phyloP scores from a whole-genome alignment of 1,140 invertebrate species.

The Vanessa atalanta region DNA sequence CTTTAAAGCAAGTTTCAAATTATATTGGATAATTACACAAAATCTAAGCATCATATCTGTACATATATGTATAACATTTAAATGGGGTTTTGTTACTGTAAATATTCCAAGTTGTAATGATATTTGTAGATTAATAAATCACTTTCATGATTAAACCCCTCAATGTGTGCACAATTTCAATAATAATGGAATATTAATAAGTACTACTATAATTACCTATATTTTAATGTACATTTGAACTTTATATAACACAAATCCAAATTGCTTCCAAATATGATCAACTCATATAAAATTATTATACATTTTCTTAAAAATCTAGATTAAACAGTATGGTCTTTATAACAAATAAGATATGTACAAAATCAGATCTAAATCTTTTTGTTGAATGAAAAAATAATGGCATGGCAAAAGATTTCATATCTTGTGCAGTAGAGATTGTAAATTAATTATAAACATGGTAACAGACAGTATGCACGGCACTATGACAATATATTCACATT shows the following conservation, averaged over 20 bases:
- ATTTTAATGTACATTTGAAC: too few relatives aligned
- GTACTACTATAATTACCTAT: too few relatives aligned
- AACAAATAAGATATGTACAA: background rate
- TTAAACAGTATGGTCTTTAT: too few relatives aligned
- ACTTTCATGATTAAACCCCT: too few relatives aligned
- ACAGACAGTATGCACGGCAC: slow-evolving; percentile 4
- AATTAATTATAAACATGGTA: slow-evolving; percentile 8
- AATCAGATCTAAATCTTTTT: background rate
- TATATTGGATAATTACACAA: background rate
- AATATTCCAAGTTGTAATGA: background rate
- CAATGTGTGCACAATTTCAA: too few relatives aligned
- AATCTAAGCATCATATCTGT: background rate
- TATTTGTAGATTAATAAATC: too few relatives aligned
- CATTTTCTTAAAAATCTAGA: too few relatives aligned
- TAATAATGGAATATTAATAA: too few relatives aligned
- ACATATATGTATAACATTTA: background rate
- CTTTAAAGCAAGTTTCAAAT: background rate
- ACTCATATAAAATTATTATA: too few relatives aligned
- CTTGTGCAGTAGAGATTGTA: background rate
- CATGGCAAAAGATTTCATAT: background rate
- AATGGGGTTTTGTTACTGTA: background rate
- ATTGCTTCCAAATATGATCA: too few relatives aligned
- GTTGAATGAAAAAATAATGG: background rate
- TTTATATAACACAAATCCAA: too few relatives aligned
- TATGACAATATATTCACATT: slow-evolving; percentile 11